Evolutionary conservation across 2,797 vertebrate species (phyloP).

Genomic region (Picus viridis): DNA sequence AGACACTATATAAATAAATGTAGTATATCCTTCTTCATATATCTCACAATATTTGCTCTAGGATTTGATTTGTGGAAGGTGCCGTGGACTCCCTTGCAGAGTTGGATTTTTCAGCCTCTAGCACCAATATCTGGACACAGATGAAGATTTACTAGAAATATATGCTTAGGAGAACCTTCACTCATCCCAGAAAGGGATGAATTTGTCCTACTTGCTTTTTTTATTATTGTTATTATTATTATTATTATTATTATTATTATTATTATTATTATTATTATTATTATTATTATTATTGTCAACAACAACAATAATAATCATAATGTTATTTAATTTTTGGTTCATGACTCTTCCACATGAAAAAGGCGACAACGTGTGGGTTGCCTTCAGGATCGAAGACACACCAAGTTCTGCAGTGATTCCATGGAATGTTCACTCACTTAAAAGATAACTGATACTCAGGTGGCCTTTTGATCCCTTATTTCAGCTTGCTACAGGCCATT

Average conservation of each 20-base stretch:
- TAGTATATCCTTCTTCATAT: neutral
- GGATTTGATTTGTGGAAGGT: conserved; percentile 27
- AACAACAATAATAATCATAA: neutral
- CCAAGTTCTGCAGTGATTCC: neutral
- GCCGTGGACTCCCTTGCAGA: neutral
- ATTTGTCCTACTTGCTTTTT: neutral
- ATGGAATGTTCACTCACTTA: neutral
- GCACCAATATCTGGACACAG: neutral
- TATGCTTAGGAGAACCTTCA: neutral
- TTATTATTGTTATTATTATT: neutral
- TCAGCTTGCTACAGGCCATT: conserved; percentile 18
- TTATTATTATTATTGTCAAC: too few relatives aligned
- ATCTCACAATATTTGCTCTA: conserved; percentile 31
- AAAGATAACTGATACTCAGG: conserved; percentile 30
- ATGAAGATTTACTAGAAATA: neutral
- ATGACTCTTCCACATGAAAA: neutral
- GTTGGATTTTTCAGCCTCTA: neutral
- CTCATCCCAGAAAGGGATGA: neutral
- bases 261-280: neutral
- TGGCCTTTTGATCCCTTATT: neutral
- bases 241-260: too few relatives aligned
- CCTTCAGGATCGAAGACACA: neutral
- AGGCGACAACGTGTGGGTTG: neutral
- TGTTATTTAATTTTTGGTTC: neutral
- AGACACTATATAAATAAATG: conserved; percentile 11